Conservation (phyloP, 2,888 invertebrate species). For the Perithous albicinctus region DNA sequence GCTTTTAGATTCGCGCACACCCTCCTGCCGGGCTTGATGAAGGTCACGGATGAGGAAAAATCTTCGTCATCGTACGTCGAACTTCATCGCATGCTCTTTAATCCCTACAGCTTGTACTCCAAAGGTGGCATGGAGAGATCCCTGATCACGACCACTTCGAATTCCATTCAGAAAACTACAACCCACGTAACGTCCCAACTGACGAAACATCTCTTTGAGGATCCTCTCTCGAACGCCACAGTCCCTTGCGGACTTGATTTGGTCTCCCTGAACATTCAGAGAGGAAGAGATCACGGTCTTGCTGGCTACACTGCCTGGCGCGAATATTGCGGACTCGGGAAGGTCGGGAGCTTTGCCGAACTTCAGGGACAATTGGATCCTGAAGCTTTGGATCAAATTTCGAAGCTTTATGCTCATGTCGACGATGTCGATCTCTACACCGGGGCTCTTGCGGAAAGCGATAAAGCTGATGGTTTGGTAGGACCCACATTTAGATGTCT, state of each 20-base stretch:
- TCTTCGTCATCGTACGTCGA: slow-evolving; percentile 88
- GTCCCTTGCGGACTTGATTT: slow-evolving; percentile 92
- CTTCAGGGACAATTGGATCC: slow-evolving; percentile 88
- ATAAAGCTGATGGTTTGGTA: slow-evolving; percentile 89
- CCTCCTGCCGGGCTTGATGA: slow-evolving; percentile 91
- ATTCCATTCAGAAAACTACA: slow-evolving; percentile 80
- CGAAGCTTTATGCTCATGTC: slow-evolving; percentile 89
- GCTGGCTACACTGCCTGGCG: slow-evolving; percentile 92
- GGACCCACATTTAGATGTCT: slow-evolving; percentile 95
- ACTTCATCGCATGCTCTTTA: slow-evolving; percentile 92
- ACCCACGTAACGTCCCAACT: slow-evolving; percentile 86
- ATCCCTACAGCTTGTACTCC: slow-evolving; percentile 90
- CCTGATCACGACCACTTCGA: slow-evolving; percentile 87
- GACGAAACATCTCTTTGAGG: slow-evolving; percentile 89
- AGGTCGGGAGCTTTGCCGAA: slow-evolving; percentile 88
- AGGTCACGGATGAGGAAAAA: slow-evolving; percentile 87
- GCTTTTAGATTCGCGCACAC: slow-evolving; percentile 97
- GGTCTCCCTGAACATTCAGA: slow-evolving; percentile 94
- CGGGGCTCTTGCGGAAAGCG: slow-evolving; percentile 93
- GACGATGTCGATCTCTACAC: slow-evolving; percentile 96
- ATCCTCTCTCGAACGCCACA: slow-evolving; percentile 79
- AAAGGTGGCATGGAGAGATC: slow-evolving; percentile 88
- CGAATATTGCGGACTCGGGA: slow-evolving; percentile 89
- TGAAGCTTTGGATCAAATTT: slow-evolving; percentile 88
- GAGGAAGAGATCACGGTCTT: slow-evolving; percentile 95